Percentiles rank a stretch among this genome's conserved stretches.
These are phyloP conservation scores for Megalops cyprinoides DNA, from an alignment of 2,797 vertebrate species.

Conservation along the genomic window DNA sequence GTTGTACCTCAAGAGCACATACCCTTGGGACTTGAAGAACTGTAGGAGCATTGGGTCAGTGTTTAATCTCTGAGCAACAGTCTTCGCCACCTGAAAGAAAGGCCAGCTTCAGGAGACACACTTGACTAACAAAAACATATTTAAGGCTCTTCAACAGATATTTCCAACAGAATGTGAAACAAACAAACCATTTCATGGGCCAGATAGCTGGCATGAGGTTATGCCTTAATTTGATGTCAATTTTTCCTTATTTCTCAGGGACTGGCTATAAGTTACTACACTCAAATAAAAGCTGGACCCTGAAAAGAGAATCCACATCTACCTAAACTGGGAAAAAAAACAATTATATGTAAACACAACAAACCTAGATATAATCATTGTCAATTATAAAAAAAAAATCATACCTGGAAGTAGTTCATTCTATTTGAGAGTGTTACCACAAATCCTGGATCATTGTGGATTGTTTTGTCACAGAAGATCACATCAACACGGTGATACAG, in stretches of 20 bases:
- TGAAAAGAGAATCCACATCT: not conserved
- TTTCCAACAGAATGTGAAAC: too few species aligned
- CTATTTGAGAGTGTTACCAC: constrained; percentile 98
- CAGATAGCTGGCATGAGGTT: too few species aligned
- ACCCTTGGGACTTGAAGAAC: constrained; percentile 99
- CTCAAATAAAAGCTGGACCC: too few species aligned
- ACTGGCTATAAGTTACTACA: too few species aligned
- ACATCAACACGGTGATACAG: constrained; percentile 97
- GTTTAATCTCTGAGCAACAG: constrained; percentile 96
- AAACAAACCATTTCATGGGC: too few species aligned
- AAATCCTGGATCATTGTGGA: constrained; percentile 97
- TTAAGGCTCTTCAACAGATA: not conserved
- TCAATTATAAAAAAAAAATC: not conserved
- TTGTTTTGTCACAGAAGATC: constrained; percentile 99
- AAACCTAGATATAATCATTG: not conserved
- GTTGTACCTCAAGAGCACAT: constrained; percentile 62
- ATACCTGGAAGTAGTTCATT: constrained; percentile 99
- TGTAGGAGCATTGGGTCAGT: constrained; percentile 98
- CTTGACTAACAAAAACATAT: not conserved
- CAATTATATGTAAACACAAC: not conserved
- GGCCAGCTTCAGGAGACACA: not conserved
- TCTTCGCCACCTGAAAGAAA: constrained; percentile 90
- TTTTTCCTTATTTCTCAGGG: too few species aligned
- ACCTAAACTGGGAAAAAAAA: not conserved
- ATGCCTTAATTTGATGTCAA: too few species aligned